Base-by-base conservation (phyloP, 2,888 invertebrate genomes). In the Cheilosia urbana region DNA sequence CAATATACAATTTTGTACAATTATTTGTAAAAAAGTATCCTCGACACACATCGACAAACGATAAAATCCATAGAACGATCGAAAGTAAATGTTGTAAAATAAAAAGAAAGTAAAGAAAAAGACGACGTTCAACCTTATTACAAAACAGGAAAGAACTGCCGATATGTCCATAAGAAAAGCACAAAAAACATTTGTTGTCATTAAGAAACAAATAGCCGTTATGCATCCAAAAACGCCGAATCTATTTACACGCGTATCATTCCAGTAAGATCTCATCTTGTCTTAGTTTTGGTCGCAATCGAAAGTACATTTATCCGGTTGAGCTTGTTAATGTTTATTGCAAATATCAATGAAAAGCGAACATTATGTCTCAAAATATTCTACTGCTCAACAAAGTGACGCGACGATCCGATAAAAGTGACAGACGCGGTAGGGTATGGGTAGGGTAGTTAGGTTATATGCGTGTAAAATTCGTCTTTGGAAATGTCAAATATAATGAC, bases 111-210 rank as follows among this genome's bases (percentile, higher is more conserved):
- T 47, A 55, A 72, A 37, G 53, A 30, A 72, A 71, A 78, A 72
- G 17, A 69, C 69, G 69, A 75, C 63, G 80, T 81, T 81, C 19
- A 34, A 34, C 15, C 5, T 51, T 51, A 69, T 81, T 57, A 69
- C 42, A 75, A 63, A 75, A 75, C 69, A 75, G 69, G 69, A 81
- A 81, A 66, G 49, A 81, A 63, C 69, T 49, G 63, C 51, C 80
- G 75, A 57, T 57, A 55, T 73, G 24, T 66, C 24, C 34, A 45
- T 45, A 58, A 37, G 37, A 37, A 51, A 62, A 42, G 71, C 60
- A 15, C 60, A 51, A 72, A 45, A 53, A 55, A 37, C 40, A 19
- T 40, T 17, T 40, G 24, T 51, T 78, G 63, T 71, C 51, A 71
- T 71, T 63, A 40, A 37, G 40, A 17, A 51, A 11, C 57, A 49